These are phyloP conservation scores for Periophthalmodon schlosseri DNA, from an alignment of 2,113 vertebrate genomes.

Conservation along the genomic window DNA sequence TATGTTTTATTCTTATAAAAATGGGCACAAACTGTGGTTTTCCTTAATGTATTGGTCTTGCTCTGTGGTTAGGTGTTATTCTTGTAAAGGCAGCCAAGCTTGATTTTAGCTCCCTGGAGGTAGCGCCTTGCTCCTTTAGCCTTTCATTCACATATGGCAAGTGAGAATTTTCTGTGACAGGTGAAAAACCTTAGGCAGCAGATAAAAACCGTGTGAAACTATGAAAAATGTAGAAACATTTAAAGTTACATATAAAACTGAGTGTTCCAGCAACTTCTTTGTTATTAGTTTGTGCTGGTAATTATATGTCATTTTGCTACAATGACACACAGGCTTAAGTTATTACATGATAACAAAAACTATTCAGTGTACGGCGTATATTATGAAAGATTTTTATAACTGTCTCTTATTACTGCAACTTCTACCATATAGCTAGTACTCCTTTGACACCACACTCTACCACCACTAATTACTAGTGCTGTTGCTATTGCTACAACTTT, in stretches of 20 bases:
- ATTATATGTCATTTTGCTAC: neutral
- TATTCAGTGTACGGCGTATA: neutral
- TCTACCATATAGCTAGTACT: neutral
- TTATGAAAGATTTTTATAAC: too few relatives aligned
- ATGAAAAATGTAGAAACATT: neutral
- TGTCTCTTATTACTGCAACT: neutral
- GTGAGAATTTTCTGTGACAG: slow-evolving; percentile 1
- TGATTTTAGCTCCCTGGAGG: neutral
- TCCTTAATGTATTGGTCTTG: neutral
- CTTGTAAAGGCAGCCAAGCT: slow-evolving; percentile 1
- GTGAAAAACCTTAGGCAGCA: neutral
- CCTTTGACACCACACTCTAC: neutral
- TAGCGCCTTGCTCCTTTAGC: neutral
- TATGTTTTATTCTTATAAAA: neutral
- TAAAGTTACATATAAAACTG: neutral
- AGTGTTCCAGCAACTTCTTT: neutral
- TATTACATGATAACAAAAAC: neutral
- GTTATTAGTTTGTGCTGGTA: neutral
- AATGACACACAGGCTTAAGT: neutral
- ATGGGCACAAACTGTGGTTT: neutral
- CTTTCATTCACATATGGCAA: slow-evolving; percentile 11
- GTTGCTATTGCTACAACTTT: slow-evolving; percentile 32
- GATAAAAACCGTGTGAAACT: neutral
- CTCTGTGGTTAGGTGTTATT: slow-evolving; percentile 1
- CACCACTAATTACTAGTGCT: neutral